Conservation (phyloP, 2,888 invertebrate species). For the Acleris cristana region DNA sequence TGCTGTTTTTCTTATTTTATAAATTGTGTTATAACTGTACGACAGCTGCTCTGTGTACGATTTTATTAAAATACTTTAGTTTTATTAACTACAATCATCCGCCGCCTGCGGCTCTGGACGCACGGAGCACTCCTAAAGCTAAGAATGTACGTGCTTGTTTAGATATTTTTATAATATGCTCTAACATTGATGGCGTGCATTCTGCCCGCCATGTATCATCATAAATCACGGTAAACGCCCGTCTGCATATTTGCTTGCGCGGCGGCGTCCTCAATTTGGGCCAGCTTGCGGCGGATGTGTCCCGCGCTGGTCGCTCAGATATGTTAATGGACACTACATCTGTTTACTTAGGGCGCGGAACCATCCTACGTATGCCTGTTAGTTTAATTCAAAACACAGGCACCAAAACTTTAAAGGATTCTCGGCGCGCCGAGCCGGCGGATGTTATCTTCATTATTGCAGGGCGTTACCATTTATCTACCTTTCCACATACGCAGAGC, state of each 20-base stretch:
- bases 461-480: not conserved
- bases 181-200: conserved; percentile 32
- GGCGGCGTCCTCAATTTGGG: conserved; percentile 56
- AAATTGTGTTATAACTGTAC: too few relatives aligned
- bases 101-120: too few relatives aligned
- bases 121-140: too few relatives aligned
- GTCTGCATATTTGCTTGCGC: conserved; percentile 55
- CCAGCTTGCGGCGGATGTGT: conserved; percentile 48
- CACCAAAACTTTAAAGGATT: conserved; percentile 11
- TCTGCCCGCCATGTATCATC: conserved; percentile 63
- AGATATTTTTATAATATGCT: conserved; percentile 26
- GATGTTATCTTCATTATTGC: conserved; percentile 14
- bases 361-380: conserved; percentile 40
- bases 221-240: conserved; percentile 67
- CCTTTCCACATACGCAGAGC: too few relatives aligned
- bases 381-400: conserved; percentile 28
- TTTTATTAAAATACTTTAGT: too few relatives aligned
- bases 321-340: conserved; percentile 54
- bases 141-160: not conserved
- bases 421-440: not conserved
- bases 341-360: conserved; percentile 52
- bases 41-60: too few relatives aligned
- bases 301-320: conserved; percentile 49
- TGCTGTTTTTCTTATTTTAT: too few relatives aligned
- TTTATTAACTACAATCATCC: too few relatives aligned